Evolutionary conservation across 2,797 vertebrate genomes (phyloP).

Genomic region (Hydrophis major): DNA sequence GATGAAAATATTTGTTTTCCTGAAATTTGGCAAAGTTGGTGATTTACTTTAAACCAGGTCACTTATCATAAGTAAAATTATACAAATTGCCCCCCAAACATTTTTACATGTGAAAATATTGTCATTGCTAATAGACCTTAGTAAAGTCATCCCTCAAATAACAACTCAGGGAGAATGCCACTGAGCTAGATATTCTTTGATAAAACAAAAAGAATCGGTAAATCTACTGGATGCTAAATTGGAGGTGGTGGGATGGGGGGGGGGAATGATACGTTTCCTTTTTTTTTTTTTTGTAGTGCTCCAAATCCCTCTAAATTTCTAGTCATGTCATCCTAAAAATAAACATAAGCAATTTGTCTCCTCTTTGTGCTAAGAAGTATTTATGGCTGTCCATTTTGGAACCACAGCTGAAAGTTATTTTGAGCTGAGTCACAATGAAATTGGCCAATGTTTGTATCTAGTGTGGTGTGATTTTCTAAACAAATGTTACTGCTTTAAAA

Average conservation of each 20-base stretch:
- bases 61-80: background rate
- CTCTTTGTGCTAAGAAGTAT: constrained; percentile 14
- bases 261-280: background rate
- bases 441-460: background rate
- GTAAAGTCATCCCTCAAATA: background rate
- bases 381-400: constrained; percentile 9
- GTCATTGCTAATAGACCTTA: background rate
- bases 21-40: background rate
- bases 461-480: background rate
- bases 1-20: too few relatives aligned
- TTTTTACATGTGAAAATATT: background rate
- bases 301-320: background rate
- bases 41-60: background rate
- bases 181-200: background rate
- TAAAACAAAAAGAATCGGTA: background rate
- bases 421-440: constrained; percentile 17
- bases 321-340: constrained; percentile 16
- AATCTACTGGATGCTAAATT: background rate
- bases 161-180: background rate
- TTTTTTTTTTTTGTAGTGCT: background rate
- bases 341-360: constrained; percentile 9
- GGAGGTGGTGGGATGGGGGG: background rate
- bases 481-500: background rate
- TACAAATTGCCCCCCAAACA: background rate
- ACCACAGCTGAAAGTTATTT: background rate